Conservation (phyloP, 92 coral and sea anemone genomes). For the Hydrozoanthus gracilis region DNA sequence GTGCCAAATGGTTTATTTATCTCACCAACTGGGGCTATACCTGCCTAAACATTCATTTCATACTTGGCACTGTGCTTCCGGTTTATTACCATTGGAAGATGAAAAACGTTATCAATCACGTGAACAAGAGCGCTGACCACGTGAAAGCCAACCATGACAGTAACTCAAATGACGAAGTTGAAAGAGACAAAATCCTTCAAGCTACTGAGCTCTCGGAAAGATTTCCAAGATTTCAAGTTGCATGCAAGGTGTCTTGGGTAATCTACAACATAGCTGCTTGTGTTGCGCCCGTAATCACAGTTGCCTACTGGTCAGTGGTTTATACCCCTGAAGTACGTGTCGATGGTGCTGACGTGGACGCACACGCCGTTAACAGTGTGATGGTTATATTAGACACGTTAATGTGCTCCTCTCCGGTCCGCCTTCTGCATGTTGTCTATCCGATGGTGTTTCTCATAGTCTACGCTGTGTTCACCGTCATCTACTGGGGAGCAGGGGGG, state of each 20-base stretch:
- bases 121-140: constrained; percentile 32
- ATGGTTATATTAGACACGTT: constrained; percentile 67
- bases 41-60: constrained; percentile 70
- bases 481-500: constrained; percentile 79
- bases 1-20: constrained; percentile 76
- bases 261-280: constrained; percentile 68
- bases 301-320: constrained; percentile 72
- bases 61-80: constrained; percentile 64
- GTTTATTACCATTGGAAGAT: constrained; percentile 51
- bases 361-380: constrained; percentile 76
- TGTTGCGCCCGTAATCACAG: constrained; percentile 74
- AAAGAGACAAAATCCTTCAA: constrained; percentile 14
- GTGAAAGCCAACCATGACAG: constrained; percentile 5
- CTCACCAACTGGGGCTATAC: constrained; percentile 87
- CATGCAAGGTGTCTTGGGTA: constrained; percentile 80
- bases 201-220: constrained; percentile 40
- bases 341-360: constrained; percentile 68
- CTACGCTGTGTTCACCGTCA: constrained; percentile 65
- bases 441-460: constrained; percentile 52
- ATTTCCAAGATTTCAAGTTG: constrained; percentile 38
- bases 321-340: constrained; percentile 58
- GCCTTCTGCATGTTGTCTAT: constrained; percentile 72
- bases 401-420: constrained; percentile 66
- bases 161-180: constrained; percentile 6
- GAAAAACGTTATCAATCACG: constrained; percentile 8